phyloP scores from a whole-genome alignment of 1,140 invertebrate genomes.

The Odontomachus brunneus region DNA sequence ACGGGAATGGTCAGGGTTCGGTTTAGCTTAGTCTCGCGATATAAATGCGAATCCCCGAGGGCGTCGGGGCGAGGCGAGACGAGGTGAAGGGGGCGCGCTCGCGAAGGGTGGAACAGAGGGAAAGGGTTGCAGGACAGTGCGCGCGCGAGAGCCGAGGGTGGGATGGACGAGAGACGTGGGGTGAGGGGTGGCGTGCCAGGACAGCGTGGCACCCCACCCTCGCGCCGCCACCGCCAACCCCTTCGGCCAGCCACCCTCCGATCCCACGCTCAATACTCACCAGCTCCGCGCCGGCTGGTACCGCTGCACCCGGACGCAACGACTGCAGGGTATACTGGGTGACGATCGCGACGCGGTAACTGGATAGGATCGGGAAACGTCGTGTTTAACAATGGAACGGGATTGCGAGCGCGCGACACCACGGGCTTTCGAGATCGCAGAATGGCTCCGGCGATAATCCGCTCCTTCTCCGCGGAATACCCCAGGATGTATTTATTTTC shows the following conservation, averaged over 20 bases:
- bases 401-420: too few relatives aligned
- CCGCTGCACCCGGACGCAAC: slow-evolving; percentile 57
- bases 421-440: too few relatives aligned
- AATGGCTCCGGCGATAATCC: too few relatives aligned
- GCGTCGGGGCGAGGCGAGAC: neutral
- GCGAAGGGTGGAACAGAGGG: slow-evolving; percentile 5
- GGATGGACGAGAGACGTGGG: slow-evolving; percentile 15
- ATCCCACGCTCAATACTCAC: slow-evolving; percentile 65
- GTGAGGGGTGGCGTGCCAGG: slow-evolving; percentile 49
- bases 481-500: too few relatives aligned
- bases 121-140: slow-evolving; percentile 54
- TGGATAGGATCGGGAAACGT: neutral
- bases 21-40: slow-evolving; percentile 35
- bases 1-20: slow-evolving; percentile 19
- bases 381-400: neutral
- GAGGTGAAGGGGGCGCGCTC: neutral
- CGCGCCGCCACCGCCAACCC: slow-evolving; percentile 44
- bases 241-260: slow-evolving; percentile 59
- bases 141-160: slow-evolving; percentile 3
- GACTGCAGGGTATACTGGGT: slow-evolving; percentile 59
- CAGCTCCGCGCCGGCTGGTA: slow-evolving; percentile 59
- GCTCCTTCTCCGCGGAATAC: too few relatives aligned
- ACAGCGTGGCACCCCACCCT: slow-evolving; percentile 51
- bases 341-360: slow-evolving; percentile 54
- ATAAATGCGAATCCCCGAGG: slow-evolving; percentile 31